phyloP scores from a whole-genome alignment of 2,113 vertebrate genomes.

The Orycteropus afer region DNA sequence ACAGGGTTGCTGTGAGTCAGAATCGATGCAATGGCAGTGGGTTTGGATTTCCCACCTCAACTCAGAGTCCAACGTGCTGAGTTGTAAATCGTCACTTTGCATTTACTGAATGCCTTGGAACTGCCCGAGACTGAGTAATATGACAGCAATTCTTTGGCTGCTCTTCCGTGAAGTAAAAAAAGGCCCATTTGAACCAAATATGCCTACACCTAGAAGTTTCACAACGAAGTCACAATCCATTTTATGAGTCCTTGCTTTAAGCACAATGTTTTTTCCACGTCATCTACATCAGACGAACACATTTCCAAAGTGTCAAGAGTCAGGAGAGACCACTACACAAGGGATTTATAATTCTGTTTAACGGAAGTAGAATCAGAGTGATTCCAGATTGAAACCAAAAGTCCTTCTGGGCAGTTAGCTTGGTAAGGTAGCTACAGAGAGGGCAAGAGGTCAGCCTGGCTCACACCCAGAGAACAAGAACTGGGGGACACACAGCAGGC shows the following conservation, averaged over 20 bases:
- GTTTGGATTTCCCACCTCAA: not conserved
- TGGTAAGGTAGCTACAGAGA: not conserved
- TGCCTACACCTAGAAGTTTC: not conserved
- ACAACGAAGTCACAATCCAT: not conserved
- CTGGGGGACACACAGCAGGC: not conserved
- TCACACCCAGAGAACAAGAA: not conserved
- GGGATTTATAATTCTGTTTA: not conserved
- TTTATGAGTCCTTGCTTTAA: not conserved
- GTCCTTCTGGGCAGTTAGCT: not conserved
- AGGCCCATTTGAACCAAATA: not conserved
- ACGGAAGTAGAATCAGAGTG: not conserved
- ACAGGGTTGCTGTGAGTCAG: no score
- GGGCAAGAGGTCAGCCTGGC: not conserved
- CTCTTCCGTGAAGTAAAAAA: conserved; percentile 21
- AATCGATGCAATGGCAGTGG: no score
- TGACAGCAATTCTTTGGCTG: not conserved
- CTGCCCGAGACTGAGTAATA: not conserved
- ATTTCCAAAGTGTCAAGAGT: conserved; percentile 16
- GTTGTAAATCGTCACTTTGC: not conserved
- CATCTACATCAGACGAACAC: not conserved
- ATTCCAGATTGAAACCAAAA: conserved; percentile 48
- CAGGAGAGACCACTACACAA: not conserved
- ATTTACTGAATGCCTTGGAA: not conserved
- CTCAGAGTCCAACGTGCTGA: not conserved
- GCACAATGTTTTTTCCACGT: not conserved